Evolutionary conservation across 2,797 vertebrate genomes (phyloP).

Genomic region (Caiman crocodilus): DNA sequence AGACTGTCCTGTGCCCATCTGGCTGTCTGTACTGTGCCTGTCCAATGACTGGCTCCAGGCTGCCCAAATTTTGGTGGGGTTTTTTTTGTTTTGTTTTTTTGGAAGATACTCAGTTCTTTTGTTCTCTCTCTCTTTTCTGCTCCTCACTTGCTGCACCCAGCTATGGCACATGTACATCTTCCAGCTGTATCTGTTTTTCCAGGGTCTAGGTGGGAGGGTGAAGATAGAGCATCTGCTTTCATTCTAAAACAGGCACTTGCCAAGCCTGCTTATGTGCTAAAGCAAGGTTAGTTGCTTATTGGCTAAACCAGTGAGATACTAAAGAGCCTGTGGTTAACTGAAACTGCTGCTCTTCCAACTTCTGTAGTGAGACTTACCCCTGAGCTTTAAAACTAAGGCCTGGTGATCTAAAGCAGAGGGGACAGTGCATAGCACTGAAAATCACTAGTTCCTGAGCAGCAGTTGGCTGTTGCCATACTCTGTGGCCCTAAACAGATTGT

Average conservation of each 20-base stretch:
- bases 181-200: neutral
- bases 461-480: neutral
- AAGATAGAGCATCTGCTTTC: slow-evolving; percentile 15
- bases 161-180: neutral
- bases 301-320: neutral
- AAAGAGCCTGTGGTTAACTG: neutral
- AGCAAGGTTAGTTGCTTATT: neutral
- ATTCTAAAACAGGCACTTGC: neutral
- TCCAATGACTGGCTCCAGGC: neutral
- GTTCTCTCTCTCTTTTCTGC: neutral
- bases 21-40: neutral
- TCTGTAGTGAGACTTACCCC: neutral
- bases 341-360: neutral
- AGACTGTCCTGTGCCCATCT: neutral
- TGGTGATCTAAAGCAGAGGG: neutral
- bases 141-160: neutral
- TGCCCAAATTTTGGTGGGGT: neutral
- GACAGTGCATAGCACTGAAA: neutral
- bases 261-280: neutral
- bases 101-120: neutral
- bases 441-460: neutral
- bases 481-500: neutral
- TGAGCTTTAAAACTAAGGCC: neutral
- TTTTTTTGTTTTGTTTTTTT: neutral
- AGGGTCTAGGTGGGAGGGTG: neutral